A percentile compares a stretch with the other conserved stretches of the same genome.
phyloP scores from a whole-genome alignment of 2,113 vertebrate genomes.

The Melanotaenia duboulayi region DNA sequence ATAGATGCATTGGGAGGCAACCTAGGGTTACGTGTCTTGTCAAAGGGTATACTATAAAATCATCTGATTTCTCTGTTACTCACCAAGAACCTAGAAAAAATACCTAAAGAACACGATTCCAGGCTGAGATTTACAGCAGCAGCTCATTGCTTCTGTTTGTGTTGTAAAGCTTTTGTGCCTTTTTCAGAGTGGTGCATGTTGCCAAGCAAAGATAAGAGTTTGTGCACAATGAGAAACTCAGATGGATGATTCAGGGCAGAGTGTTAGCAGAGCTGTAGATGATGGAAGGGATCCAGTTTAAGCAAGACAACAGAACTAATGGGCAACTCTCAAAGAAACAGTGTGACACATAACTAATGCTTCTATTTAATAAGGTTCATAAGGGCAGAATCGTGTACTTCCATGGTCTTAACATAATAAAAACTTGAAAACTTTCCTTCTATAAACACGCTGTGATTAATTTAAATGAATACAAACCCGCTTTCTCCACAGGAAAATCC shows the following conservation, averaged over 20 bases:
- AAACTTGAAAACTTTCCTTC: conserved; percentile 16
- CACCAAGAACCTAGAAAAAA: neutral
- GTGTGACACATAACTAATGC: conserved; percentile 33
- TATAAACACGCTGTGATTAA: conserved; percentile 24
- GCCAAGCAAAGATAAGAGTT: conserved; percentile 42
- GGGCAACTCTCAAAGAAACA: neutral
- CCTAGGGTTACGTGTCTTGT: too few species aligned
- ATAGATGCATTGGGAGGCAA: too few species aligned
- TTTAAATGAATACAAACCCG: conserved; percentile 20
- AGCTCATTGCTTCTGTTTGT: conserved; percentile 51
- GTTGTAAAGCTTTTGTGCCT: conserved; percentile 63
- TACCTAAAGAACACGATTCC: neutral
- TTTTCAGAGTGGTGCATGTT: conserved; percentile 22
- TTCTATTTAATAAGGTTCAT: conserved; percentile 32
- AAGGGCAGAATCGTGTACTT: conserved; percentile 2
- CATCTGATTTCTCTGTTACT: neutral
- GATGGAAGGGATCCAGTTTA: conserved; percentile 30
- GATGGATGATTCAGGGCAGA: conserved; percentile 38
- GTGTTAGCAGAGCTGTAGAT: conserved; percentile 21
- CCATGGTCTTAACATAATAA: neutral
- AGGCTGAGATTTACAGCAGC: conserved; percentile 41
- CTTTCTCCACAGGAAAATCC: too few species aligned
- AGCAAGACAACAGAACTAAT: neutral
- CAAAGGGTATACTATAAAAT: too few species aligned
- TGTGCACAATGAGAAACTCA: conserved; percentile 44